These are phyloP conservation scores for Elymnias hypermnestra DNA, from an alignment of 1,140 invertebrate genomes.

Conservation along the genomic window DNA sequence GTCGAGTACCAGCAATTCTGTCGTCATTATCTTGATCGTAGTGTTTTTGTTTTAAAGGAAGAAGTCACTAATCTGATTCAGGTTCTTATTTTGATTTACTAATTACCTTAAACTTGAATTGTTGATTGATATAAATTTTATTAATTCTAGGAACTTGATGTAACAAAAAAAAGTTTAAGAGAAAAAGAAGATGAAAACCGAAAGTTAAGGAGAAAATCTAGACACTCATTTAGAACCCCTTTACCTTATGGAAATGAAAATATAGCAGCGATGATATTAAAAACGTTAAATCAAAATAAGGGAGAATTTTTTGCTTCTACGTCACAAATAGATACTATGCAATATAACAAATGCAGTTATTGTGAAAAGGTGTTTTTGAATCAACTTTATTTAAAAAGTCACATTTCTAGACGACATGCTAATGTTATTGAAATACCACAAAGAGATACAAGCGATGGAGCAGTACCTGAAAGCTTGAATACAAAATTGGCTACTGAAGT, in stretches of 20 bases:
- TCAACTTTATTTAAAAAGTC: conserved; percentile 76
- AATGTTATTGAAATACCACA: conserved; percentile 42
- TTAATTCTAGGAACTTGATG: conserved; percentile 52
- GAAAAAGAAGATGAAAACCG: conserved; percentile 67
- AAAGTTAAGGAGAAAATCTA: conserved; percentile 56
- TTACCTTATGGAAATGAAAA: conserved; percentile 62
- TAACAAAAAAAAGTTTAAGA: conserved; percentile 51
- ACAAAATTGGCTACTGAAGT: conserved; percentile 71
- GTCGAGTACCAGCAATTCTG: conserved; percentile 84
- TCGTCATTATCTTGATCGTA: conserved; percentile 81
- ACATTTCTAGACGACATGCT: conserved; percentile 72
- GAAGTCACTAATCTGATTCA: conserved; percentile 77
- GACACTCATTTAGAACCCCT: conserved; percentile 39
- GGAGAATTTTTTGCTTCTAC: conserved; percentile 41
- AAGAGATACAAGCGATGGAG: conserved; percentile 33
- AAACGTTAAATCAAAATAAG: conserved; percentile 51
- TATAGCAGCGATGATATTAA: conserved; percentile 64
- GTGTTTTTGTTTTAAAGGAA: conserved; percentile 79
- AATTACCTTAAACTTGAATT: not conserved
- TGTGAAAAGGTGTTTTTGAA: conserved; percentile 78
- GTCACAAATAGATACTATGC: conserved; percentile 35
- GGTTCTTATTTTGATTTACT: conserved; percentile 36
- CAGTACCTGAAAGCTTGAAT: conserved; percentile 28
- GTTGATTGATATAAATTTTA: not conserved
- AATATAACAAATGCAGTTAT: conserved; percentile 72